Base-by-base conservation (phyloP, 2,888 invertebrate genomes). In the Dromius quadrimaculatus region DNA sequence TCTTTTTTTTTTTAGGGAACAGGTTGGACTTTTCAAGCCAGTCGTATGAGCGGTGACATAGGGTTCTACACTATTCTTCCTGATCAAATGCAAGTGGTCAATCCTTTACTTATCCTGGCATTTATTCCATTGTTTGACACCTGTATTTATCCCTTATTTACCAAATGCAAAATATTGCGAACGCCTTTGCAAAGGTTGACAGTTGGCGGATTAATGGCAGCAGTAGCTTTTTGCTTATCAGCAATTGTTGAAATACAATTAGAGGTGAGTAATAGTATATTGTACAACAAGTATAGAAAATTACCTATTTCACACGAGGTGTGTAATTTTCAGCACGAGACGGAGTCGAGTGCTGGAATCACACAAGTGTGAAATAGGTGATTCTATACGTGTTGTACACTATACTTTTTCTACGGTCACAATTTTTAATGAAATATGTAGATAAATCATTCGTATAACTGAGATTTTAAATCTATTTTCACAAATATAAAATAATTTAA, bases 1-100 rank as follows among this genome's bases (percentile, higher is more conserved):
- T 28, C 11, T 13, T 65, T 6, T 34, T 47, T 54, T 34, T 64
- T 9, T 20, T 28, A 70, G 87, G 95, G 94, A 15, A 95, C 95
- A 0, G 87, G 93, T 72, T 97, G 96, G 96, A 94, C 95, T 0
- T 91, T 96, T 82, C 96, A 96, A 85, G 97, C 96, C 0, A 90
- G 90, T 8, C 87, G 91, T 74, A 96, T 97, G 96, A 85, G 92
- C 76, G 95, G 95, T 19, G 86, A 89, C 72, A 85, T 95, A 71
- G 92, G 91, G 0, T 85, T 85, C 63, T 92, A 88, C 82, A 86
- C 88, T 0, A 83, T 95, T 13, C 91, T 95, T 76, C 95, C 98
- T 0, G 98, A 98, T 83, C 98, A 98, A 82, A 91, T 98, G 90
- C 96, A 96, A 86, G 92, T 96, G 71, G 82, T 96, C 1, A 97